Evolutionary conservation across 35 echinoderm and acorn worm genomes (phyloP).

Genomic region (Apostichopus japonicus): DNA sequence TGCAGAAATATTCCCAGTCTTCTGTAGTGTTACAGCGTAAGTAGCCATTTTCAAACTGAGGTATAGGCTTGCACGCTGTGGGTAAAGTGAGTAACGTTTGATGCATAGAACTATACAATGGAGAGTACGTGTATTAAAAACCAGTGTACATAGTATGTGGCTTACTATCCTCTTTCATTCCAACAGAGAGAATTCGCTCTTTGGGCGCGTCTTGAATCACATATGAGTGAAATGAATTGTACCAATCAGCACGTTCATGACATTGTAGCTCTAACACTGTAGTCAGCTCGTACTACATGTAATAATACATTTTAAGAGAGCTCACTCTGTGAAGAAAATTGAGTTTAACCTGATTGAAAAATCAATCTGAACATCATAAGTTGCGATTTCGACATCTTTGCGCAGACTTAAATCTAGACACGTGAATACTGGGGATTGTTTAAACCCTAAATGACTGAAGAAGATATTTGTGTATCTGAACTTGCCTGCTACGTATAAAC

Average conservation of each 20-base stretch:
- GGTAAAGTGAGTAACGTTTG: background rate
- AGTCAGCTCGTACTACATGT: too few species aligned
- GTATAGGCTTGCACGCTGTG: background rate
- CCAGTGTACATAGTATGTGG: too few species aligned
- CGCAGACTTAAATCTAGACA: too few species aligned
- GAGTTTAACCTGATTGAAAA: background rate
- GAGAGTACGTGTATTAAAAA: too few species aligned
- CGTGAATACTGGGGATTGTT: too few species aligned
- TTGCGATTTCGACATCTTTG: background rate
- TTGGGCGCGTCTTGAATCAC: background rate
- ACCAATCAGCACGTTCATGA: background rate
- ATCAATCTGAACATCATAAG: background rate
- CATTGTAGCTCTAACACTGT: background rate
- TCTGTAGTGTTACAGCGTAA: background rate
- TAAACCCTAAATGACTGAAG: too few species aligned
- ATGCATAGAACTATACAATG: too few species aligned
- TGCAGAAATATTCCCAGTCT: background rate
- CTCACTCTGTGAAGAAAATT: background rate
- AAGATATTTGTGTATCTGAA: too few species aligned
- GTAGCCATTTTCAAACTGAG: background rate
- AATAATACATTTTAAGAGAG: background rate
- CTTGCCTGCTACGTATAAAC: too few species aligned
- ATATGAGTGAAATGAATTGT: background rate
- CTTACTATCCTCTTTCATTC: too few species aligned
- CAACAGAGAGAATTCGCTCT: background rate